phyloP scores from a whole-genome alignment of 2,113 vertebrate species.

The Zapus hudsonius region DNA sequence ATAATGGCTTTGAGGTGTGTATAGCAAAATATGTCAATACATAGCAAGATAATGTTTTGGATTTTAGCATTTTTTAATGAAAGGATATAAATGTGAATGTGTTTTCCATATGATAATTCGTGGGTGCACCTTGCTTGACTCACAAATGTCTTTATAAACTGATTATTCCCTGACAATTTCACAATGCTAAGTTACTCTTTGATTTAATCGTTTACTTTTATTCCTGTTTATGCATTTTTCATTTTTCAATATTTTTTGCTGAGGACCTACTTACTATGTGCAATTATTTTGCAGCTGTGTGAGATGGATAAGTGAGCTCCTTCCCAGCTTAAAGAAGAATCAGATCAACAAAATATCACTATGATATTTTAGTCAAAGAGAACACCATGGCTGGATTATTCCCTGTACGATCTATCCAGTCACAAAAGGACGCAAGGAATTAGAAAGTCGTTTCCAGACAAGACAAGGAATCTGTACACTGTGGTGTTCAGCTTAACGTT shows the following conservation, averaged over 20 bases:
- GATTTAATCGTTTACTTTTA: neutral
- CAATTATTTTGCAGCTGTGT: neutral
- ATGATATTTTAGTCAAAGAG: neutral
- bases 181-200: neutral
- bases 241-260: neutral
- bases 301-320: neutral
- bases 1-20: slow-evolving; percentile 31
- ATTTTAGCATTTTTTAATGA: neutral
- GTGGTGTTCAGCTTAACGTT: neutral
- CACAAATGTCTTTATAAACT: neutral
- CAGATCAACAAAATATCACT: neutral
- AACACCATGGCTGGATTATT: neutral
- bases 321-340: neutral
- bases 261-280: neutral
- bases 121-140: neutral
- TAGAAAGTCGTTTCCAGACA: neutral
- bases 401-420: neutral
- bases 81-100: neutral
- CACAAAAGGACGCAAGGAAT: neutral
- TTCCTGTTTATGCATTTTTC: neutral
- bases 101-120: neutral
- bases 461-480: neutral
- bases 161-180: neutral
- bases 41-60: neutral
- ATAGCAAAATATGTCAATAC: neutral